Conservation (phyloP, 2,797 vertebrate genomes). For the Kryptolebias ocellatus region DNA sequence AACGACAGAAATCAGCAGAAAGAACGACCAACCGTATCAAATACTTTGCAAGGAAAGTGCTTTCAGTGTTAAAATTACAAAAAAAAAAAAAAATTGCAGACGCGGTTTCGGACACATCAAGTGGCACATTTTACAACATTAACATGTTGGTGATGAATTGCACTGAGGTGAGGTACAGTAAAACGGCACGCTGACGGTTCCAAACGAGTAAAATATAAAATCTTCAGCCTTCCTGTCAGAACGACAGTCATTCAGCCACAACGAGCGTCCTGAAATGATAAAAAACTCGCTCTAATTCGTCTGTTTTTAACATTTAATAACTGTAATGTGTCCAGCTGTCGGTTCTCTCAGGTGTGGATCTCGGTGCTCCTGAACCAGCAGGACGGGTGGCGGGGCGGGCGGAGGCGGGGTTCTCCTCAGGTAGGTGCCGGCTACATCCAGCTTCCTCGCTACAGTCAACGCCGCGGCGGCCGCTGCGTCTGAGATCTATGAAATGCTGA, state of each 20-base stretch:
- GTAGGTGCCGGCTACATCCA: constrained; percentile 34
- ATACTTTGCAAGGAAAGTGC: constrained; percentile 84
- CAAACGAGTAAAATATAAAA: constrained; percentile 26
- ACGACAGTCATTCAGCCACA: constrained; percentile 65
- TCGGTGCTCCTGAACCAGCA: constrained; percentile 79
- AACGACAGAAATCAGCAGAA: constrained; percentile 41
- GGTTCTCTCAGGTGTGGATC: constrained; percentile 7
- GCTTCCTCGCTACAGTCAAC: constrained; percentile 38
- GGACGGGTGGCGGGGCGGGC: constrained; percentile 54
- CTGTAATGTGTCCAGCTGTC: constrained; percentile 21
- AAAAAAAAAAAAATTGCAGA: constrained; percentile 57
- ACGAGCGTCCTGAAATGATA: constrained; percentile 20
- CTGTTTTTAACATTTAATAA: constrained; percentile 27
- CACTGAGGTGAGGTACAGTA: constrained; percentile 71
- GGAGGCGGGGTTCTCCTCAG: constrained; percentile 32
- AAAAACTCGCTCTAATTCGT: constrained; percentile 43
- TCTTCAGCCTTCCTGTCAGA: constrained; percentile 51
- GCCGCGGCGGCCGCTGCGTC: constrained; percentile 42
- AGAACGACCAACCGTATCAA: constrained; percentile 66
- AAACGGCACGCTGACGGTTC: constrained; percentile 33
- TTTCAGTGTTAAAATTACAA: constrained; percentile 81
- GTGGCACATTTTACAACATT: constrained; percentile 29
- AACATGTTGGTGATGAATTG: constrained; percentile 62
- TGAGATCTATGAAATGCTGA: constrained; percentile 38
- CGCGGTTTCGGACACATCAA: constrained; percentile 44